A percentile compares a stretch with the other conserved stretches of the same genome.
These are phyloP conservation scores for Bothrops jararaca DNA, from an alignment of 2,113 vertebrate genomes.

Conservation along the genomic window DNA sequence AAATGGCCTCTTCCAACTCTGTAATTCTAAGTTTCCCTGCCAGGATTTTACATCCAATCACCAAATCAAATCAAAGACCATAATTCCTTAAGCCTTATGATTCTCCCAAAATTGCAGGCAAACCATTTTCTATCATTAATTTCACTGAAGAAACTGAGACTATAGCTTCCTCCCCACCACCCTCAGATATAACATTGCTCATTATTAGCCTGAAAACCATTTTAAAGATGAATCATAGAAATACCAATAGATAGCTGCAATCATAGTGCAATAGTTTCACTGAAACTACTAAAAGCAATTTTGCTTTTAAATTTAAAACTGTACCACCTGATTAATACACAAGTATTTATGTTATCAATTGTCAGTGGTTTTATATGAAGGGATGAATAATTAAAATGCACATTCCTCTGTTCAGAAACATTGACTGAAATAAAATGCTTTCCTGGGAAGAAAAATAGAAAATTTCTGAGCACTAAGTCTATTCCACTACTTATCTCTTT, in stretches of 20 bases:
- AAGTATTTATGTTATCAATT: neutral
- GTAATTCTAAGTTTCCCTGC: neutral
- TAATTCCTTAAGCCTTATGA: neutral
- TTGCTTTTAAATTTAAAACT: neutral
- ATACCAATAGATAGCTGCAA: neutral
- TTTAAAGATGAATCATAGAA: neutral
- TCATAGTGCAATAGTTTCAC: neutral
- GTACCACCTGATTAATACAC: neutral
- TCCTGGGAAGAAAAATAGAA: neutral
- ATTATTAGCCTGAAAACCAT: neutral
- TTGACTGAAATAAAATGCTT: neutral
- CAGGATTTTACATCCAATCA: neutral
- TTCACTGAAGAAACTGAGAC: accelerated
- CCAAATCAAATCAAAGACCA: neutral
- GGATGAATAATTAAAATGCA: neutral
- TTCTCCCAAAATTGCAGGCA: neutral
- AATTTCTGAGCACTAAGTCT: neutral
- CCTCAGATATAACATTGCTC: neutral
- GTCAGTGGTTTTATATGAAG: neutral
- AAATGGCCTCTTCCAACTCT: neutral
- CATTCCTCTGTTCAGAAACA: neutral
- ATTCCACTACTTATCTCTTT: neutral
- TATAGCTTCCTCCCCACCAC: accelerated
- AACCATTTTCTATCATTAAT: neutral
- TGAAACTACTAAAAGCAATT: neutral